Base-by-base conservation (phyloP, 2,797 vertebrate species). In the Gouania willdenowi region DNA sequence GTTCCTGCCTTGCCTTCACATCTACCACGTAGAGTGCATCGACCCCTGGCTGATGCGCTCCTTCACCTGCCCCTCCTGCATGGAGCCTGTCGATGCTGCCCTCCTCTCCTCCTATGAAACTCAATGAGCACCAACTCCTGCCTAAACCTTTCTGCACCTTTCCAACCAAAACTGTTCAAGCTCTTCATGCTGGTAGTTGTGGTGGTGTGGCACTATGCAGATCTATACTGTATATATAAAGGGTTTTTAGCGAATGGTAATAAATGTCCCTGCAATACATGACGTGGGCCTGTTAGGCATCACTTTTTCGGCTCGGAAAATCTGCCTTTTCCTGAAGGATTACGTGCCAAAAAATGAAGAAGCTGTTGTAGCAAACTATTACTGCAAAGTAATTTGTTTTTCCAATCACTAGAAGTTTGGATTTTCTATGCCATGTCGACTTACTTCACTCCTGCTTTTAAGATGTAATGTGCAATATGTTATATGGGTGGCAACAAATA, bases 31-130 rank as follows among this genome's bases (percentile, higher is more conserved):
- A 61, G 89, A 90, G 27, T 94, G 92, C 87, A 93, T 93, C 16
- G 92, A 94, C 20, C 65, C 87, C 28, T 93, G 92, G 91, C 88
- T 93, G 52, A 89, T 93, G 91, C 87, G 91, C 37, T 92, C 91
- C 36, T 92, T 93, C 83, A 92, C 88, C 51, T 93, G 91, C 60
- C 91, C 91, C n/a, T 92, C 91, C 45, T 93, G 92, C 76, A 91
- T 93, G 90, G 91, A 94, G 79, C 92, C 92, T 0, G 92, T 93
- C 2, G 91, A 93, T 2, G 91, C 92, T 0, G 92, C 92, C 20
- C 82, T 93, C 65, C 87, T 92, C 44, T 89, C 89, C 32, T 82
- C 90, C 3, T 93, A 93, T 4, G 87, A 92, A 83, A 90, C 90
- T 60, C 89, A 85, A 81, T 91, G 69, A 82, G 66, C 24, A 2